A percentile compares a stretch with the other conserved stretches of the same genome.
These are phyloP conservation scores for Sitobion miscanthi DNA, from an alignment of 1,140 invertebrate species.

Conservation along the genomic window DNA sequence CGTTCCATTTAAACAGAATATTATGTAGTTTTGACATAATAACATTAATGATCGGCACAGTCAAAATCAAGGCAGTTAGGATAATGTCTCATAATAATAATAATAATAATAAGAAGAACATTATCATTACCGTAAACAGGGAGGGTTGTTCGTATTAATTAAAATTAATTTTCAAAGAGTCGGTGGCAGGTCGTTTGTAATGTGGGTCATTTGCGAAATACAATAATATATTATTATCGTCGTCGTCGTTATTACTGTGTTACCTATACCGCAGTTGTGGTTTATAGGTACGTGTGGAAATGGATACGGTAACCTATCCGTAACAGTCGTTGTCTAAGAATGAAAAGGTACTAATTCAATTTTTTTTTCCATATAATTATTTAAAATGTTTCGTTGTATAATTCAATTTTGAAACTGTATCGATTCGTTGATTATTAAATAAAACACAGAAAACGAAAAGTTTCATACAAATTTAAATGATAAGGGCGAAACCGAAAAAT, in stretches of 20 bases:
- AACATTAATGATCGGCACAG: not conserved
- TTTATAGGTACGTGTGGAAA: not conserved
- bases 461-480: not conserved
- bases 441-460: not conserved
- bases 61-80: not conserved
- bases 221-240: not conserved
- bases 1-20: not conserved
- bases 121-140: not conserved
- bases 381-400: no score
- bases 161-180: slow-evolving; percentile 2
- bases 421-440: not conserved
- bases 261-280: not conserved
- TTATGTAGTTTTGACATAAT: not conserved
- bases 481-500: not conserved
- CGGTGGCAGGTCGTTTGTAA: not conserved
- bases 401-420: not conserved
- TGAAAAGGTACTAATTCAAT: not conserved
- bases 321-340: not conserved
- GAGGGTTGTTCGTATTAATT: not conserved
- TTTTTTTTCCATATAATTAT: not conserved
- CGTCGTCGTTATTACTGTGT: not conserved
- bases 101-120: not conserved
- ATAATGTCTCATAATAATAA: not conserved
- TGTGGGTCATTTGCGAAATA: not conserved
- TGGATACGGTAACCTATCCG: not conserved